Conservation (phyloP, 2,113 vertebrate species). For the Bothrops jararaca region DNA sequence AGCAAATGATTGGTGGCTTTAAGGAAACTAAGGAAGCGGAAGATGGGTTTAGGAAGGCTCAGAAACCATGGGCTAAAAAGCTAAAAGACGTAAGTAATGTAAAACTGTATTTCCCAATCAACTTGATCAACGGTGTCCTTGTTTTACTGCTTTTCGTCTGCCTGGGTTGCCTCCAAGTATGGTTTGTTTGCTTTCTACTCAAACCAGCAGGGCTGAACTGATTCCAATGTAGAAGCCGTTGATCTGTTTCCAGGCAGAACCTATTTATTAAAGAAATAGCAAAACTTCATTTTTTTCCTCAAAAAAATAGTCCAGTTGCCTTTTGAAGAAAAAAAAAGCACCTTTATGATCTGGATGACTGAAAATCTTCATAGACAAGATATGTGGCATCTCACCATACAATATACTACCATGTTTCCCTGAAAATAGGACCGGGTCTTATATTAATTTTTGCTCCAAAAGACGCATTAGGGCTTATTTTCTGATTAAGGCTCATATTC, state of each 20-base stretch:
- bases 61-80: constrained; percentile 99
- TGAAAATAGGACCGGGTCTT: too few relatives aligned
- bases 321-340: background rate
- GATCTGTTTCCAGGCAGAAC: background rate
- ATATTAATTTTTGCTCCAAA: too few relatives aligned
- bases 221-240: background rate
- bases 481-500: too few relatives aligned
- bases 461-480: too few relatives aligned
- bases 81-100: constrained; percentile 87
- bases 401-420: background rate
- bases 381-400: background rate
- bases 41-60: constrained; percentile 95
- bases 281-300: background rate
- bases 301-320: background rate
- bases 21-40: constrained; percentile 98
- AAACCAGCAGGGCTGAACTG: background rate
- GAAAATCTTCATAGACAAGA: background rate
- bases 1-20: constrained; percentile 98
- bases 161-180: background rate
- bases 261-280: background rate
- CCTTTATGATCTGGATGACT: background rate
- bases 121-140: background rate
- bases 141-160: background rate
- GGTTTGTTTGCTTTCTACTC: background rate
- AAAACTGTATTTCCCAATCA: background rate